A percentile compares a stretch with the other conserved stretches of the same genome.
Conservation (phyloP, 1,140 invertebrate species). For the Uloborus diversus region DNA sequence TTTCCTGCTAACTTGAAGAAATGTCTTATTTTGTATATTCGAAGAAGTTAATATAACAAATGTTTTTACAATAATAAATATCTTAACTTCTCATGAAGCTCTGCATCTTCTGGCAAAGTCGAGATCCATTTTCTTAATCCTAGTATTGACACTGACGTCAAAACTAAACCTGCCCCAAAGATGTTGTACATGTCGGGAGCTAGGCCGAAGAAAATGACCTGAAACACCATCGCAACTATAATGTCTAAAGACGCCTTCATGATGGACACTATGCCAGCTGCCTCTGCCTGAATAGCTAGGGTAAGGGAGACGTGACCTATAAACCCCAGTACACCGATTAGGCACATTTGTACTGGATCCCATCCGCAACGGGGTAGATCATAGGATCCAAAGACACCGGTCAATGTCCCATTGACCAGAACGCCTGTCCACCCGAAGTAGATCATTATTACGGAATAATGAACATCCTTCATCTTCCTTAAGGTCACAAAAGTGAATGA, state of each 20-base stretch:
- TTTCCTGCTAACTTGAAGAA: no score
- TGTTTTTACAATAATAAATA: neutral
- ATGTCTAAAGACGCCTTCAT: slow-evolving; percentile 84
- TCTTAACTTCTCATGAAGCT: slow-evolving; percentile 17
- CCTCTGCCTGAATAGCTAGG: slow-evolving; percentile 84
- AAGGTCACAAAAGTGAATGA: slow-evolving; percentile 88
- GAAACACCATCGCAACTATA: slow-evolving; percentile 90
- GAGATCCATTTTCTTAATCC: slow-evolving; percentile 86
- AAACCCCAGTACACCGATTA: no score
- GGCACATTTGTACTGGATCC: no score
- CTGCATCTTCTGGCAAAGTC: slow-evolving; percentile 65
- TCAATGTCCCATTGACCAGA: slow-evolving; percentile 74
- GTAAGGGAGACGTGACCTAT: slow-evolving; percentile 86
- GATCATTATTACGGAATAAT: slow-evolving; percentile 88
- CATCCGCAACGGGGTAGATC: no score
- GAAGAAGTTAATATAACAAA: no score
- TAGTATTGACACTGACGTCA: slow-evolving; percentile 83
- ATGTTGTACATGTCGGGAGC: slow-evolving; percentile 83
- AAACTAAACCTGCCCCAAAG: slow-evolving; percentile 81
- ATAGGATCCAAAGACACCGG: slow-evolving; percentile 86
- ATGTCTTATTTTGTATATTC: no score
- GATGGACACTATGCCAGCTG: slow-evolving; percentile 89
- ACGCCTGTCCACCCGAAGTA: slow-evolving; percentile 87
- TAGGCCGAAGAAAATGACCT: slow-evolving; percentile 80
- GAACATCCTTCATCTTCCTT: no score